A percentile compares a stretch with the other conserved stretches of the same genome.
Evolutionary conservation across 2,113 vertebrate species (phyloP).

Genomic region (Hiodon alosoides): DNA sequence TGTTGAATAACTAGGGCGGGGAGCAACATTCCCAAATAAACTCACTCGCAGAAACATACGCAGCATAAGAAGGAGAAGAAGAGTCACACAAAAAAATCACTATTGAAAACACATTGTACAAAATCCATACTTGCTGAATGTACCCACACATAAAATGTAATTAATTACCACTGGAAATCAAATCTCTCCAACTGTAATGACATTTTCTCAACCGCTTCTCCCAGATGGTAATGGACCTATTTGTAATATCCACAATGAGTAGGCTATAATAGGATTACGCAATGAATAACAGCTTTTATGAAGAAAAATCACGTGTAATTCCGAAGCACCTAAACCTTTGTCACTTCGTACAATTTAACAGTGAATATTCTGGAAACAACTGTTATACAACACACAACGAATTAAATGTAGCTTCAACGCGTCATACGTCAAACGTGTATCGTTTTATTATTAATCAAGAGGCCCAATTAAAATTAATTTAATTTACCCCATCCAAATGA

Average conservation of each 20-base stretch:
- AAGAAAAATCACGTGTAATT: conserved; percentile 6
- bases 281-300: neutral
- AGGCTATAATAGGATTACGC: conserved; percentile 8
- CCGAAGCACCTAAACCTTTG: neutral
- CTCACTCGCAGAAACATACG: neutral
- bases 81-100: neutral
- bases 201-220: conserved; percentile 5
- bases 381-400: neutral
- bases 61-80: neutral
- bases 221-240: conserved; percentile 11
- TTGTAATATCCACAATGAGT: neutral
- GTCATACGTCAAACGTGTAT: too few relatives aligned
- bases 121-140: neutral
- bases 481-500: too few relatives aligned
- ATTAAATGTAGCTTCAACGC: neutral
- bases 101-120: neutral
- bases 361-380: conserved; percentile 2
- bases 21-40: too few relatives aligned
- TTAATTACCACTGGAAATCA: conserved; percentile 11
- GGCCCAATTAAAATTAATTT: neutral
- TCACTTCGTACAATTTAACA: neutral
- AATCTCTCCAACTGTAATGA: neutral
- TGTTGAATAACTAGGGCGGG: too few relatives aligned
- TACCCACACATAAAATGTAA: conserved; percentile 10
- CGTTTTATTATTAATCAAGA: too few relatives aligned